These are phyloP conservation scores for Condylura cristata DNA, from an alignment of 2,113 vertebrate genomes.

Conservation along the genomic window DNA sequence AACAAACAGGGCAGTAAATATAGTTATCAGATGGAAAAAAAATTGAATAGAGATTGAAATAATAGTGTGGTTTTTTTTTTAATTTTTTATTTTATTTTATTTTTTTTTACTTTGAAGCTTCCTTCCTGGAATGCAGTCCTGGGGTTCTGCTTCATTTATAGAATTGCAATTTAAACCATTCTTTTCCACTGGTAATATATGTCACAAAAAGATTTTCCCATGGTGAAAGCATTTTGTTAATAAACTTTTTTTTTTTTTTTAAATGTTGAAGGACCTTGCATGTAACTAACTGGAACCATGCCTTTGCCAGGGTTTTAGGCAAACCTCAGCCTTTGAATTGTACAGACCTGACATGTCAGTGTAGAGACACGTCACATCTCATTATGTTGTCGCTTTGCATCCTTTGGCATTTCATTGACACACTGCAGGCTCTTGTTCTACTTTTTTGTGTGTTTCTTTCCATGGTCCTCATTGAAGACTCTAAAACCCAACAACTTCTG, in stretches of 20 bases:
- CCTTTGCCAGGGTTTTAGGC: conserved; percentile 71
- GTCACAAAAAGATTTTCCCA: conserved; percentile 55
- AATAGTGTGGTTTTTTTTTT: background rate
- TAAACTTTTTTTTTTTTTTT: conserved; percentile 69
- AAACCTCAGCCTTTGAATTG: conserved; percentile 74
- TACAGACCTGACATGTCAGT: conserved; percentile 76
- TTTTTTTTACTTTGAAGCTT: conserved; percentile 6
- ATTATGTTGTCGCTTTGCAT: conserved; percentile 81
- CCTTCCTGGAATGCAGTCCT: conserved; percentile 4
- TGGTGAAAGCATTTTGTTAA: conserved; percentile 73
- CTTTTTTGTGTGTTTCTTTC: conserved; percentile 69
- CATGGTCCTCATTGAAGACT: conserved; percentile 65
- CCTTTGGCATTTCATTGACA: conserved; percentile 78
- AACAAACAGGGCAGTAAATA: background rate
- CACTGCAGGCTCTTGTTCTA: conserved; percentile 79
- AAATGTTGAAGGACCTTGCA: conserved; percentile 66
- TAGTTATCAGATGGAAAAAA: background rate
- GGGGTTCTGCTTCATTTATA: conserved; percentile 34
- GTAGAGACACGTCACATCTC: conserved; percentile 78
- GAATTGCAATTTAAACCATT: conserved; percentile 29
- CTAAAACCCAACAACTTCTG: conserved; percentile 65
- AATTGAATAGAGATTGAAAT: conserved; percentile 22
- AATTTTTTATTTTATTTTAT: too few relatives aligned
- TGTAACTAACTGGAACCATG: conserved; percentile 82
- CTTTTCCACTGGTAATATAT: conserved; percentile 62